Base-by-base conservation (phyloP, 2,888 invertebrate genomes). In the Orchestes rusci region DNA sequence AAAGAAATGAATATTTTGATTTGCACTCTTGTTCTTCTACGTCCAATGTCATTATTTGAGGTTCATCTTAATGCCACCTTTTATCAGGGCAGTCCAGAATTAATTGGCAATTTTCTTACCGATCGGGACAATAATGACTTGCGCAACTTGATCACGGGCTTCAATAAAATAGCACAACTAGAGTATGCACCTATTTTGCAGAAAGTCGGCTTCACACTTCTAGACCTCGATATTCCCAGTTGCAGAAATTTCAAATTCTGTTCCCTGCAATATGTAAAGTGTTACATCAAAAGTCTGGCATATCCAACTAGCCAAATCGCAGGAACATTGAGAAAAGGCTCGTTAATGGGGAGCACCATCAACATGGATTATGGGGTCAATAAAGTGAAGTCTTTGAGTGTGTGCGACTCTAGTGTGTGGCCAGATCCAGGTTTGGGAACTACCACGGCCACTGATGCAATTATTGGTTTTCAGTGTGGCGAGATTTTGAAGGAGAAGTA, bases 81-180 rank as follows among this genome's bases (percentile, higher is more conserved):
- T 59, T 77, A 77, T 1, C 33, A 50, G 4, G 48, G 52, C 18
- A 52, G 63, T 30, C 62, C 61, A 0, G 51, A 43, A 7, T 63
- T 48, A 3, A 12, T 33, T 53, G 71, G 80, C 1, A 80, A 82
- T 58, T 84, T 82, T 59, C 70, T 84, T 27, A 60, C 67, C 1
- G 72, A 79, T 16, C 55, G 62, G 0, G 49, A 53, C 0, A 44
- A 53, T 16, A 64, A 35, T 3, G 56, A 58, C 31, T 65, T 43
- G 23, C 28, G 43, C 2, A 46, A 47, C 1, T 35, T 59, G 4
- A 32, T 53, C 2, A 40, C 43, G 2, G 60, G 54, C 12, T 58
- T 59, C 36, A 53, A 50, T 34, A 54, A 48, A 32, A 41, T 59
- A 8, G 53, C 56, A 5, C 53, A 54, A 34, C 27, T 58, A 34